A percentile compares a stretch with the other conserved stretches of the same genome.
Evolutionary conservation across 2,113 vertebrate species (phyloP).

Genomic region (Nerophis lumbriciformis): DNA sequence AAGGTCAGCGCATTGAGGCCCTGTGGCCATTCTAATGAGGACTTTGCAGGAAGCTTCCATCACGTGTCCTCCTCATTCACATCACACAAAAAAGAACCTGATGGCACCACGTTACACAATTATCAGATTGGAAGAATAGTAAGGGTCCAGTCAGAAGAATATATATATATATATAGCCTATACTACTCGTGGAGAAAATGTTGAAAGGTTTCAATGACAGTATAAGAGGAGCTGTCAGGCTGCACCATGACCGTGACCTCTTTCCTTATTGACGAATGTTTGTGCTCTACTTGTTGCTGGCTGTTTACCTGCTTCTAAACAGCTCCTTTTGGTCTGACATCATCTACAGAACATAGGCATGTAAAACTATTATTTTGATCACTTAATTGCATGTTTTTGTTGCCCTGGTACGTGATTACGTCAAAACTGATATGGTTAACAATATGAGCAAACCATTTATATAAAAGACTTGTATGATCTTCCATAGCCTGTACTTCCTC

Average conservation of each 20-base stretch:
- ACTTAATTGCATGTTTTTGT: too few species aligned
- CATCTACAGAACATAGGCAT: too few species aligned
- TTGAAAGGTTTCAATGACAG: conserved; percentile 27
- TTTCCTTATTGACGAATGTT: not conserved
- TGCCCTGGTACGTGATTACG: too few species aligned
- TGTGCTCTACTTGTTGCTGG: not conserved
- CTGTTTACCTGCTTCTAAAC: too few species aligned
- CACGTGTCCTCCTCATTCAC: conserved; percentile 24
- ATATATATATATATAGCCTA: not conserved
- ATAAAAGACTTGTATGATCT: too few species aligned
- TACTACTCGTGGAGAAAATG: conserved; percentile 27
- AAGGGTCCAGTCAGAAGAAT: conserved; percentile 33
- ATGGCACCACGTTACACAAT: conserved; percentile 22
- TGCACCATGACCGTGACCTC: conserved; percentile 10
- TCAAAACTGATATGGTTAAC: too few species aligned
- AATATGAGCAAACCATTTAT: too few species aligned
- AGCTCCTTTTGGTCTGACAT: too few species aligned
- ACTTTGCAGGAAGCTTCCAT: conserved; percentile 1
- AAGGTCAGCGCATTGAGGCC: conserved; percentile 28
- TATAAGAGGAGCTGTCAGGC: conserved; percentile 28
- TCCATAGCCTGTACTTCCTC: too few species aligned
- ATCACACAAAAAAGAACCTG: conserved; percentile 28
- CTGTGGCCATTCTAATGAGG: conserved; percentile 22
- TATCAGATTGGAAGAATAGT: conserved; percentile 26
- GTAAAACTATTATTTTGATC: too few species aligned